Evolutionary conservation across 2,888 invertebrate species (phyloP).

Genomic region (Metellina segmentata): DNA sequence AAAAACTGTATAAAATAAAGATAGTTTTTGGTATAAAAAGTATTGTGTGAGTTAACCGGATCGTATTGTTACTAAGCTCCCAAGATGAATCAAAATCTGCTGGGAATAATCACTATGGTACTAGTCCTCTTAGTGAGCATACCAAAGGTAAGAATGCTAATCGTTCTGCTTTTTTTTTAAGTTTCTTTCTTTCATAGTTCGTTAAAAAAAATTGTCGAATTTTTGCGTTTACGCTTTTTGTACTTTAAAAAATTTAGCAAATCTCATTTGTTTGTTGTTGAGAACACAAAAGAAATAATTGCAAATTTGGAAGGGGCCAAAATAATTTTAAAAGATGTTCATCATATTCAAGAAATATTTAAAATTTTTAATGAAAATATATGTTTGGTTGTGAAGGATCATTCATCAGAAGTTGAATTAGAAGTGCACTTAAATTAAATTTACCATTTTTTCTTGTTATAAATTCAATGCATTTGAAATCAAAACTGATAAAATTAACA

Average conservation of each 20-base stretch:
- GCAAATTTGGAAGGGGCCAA: background rate
- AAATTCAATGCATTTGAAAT: background rate
- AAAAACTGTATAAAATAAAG: too few relatives aligned
- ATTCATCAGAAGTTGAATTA: too few relatives aligned
- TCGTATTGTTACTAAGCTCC: background rate
- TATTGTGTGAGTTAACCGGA: background rate
- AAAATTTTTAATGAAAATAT: too few relatives aligned
- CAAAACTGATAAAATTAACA: background rate
- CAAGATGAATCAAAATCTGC: background rate
- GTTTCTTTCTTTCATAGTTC: background rate
- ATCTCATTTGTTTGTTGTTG: background rate
- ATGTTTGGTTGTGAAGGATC: too few relatives aligned
- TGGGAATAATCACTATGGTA: background rate
- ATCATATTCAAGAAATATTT: too few relatives aligned
- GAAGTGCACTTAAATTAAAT: too few relatives aligned
- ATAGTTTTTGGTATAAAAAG: background rate
- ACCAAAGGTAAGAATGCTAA: background rate
- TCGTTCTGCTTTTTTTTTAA: background rate
- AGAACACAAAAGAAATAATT: background rate
- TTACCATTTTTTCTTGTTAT: background rate
- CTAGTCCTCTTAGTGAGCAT: background rate
- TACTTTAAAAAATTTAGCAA: background rate
- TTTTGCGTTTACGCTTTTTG: background rate
- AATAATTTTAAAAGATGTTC: too few relatives aligned
- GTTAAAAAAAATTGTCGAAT: background rate